phyloP scores from a whole-genome alignment of 2,888 invertebrate genomes.

The Laothoe populi region DNA sequence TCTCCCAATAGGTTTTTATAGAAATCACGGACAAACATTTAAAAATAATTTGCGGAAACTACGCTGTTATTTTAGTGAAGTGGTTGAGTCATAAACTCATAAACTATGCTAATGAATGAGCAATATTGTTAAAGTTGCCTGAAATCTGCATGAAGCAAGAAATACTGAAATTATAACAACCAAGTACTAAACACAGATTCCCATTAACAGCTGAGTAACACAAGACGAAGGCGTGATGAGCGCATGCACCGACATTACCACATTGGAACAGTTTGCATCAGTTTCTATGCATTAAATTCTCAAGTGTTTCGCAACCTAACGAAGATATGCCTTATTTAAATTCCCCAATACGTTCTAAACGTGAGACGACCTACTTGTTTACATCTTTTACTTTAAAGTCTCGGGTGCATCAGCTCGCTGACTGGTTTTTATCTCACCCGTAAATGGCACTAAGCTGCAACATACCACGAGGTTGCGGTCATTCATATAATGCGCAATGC shows the following conservation, averaged over 20 bases:
- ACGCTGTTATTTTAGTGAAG: neutral
- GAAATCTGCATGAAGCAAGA: neutral
- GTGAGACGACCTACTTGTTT: slow-evolving; percentile 25
- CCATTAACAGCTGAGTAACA: neutral
- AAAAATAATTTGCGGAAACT: neutral
- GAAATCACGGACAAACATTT: too few species aligned
- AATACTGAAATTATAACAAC: neutral
- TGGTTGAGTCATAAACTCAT: neutral
- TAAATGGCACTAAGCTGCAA: slow-evolving; percentile 14
- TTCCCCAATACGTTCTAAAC: slow-evolving; percentile 24
- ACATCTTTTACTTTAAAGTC: slow-evolving; percentile 22
- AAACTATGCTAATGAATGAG: neutral
- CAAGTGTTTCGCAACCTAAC: slow-evolving; percentile 21
- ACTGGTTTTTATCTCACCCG: slow-evolving; percentile 20
- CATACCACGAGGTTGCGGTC: neutral
- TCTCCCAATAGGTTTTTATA: too few species aligned
- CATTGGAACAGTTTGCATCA: slow-evolving; percentile 16
- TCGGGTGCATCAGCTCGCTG: slow-evolving; percentile 8
- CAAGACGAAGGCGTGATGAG: neutral
- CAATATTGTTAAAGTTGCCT: neutral
- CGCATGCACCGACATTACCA: slow-evolving; percentile 16
- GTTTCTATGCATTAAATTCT: slow-evolving; percentile 22
- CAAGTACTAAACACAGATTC: neutral
- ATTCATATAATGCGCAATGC: neutral
- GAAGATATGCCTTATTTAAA: slow-evolving; percentile 26